Evolutionary conservation across 2,113 vertebrate genomes (phyloP), one percentile per base, ranked within the genome.

Genomic region (Alligator mississippiensis): DNA sequence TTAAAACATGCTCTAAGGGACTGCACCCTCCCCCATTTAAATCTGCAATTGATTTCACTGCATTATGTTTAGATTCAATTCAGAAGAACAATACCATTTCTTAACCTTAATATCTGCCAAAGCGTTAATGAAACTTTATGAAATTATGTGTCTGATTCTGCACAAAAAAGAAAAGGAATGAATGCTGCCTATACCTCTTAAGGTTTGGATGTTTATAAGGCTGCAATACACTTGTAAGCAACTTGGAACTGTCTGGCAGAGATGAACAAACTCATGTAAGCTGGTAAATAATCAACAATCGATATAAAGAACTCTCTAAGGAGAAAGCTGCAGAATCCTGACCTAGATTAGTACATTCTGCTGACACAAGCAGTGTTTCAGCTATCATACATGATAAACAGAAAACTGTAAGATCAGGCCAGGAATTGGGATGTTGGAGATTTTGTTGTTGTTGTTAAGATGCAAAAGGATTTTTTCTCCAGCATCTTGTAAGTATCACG

Each of bases 151-250:
- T 3, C n/a, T 8, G 4, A 16, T 11, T 54, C 47, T 5, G 1
- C 5, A 3, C 4, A 3, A 76, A 85, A 87, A 62, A 89, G 85
- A 84, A 77, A 27, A 88, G 62, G 61, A 89, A 82, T 24, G 2
- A 92, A 28, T 78, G 90, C 22, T 82, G 75, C 83, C 17, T 55
- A 13, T 60, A 81, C 14, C 83, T 93, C 70, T 74, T 8, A 2
- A 28, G 12, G 28, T 81, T 64, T 47, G 84, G 66, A 30, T 76
- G 89, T 66, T 97, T 25, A 47, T 84, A 63, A 79, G 30, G 30
- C 19, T 90, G 54, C 93, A 83, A 92, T 55, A 9, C 64, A 90
- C 10, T 17, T 84, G 59, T 76, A 93, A 95, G 28, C 25, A 92
- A 94, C 72, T 92, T 77, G n/a, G 87, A 90, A 82, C 11, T 79